Evolutionary conservation across 2,797 vertebrate species (phyloP).

Genomic region (Coregonus sp.): DNA sequence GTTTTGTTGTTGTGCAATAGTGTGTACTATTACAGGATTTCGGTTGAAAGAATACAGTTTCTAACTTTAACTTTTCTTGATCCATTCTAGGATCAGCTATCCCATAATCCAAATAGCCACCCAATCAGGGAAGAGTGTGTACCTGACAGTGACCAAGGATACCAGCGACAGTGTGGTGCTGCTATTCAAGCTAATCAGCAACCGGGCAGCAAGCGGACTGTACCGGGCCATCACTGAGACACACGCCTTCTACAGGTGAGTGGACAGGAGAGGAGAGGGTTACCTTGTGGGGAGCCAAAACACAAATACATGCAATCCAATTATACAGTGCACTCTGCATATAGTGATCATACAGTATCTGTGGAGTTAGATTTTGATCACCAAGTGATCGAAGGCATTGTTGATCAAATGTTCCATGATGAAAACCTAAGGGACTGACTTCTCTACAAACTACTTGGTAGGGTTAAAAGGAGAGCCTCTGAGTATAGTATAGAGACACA

Average conservation of each 20-base stretch:
- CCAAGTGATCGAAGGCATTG: neutral
- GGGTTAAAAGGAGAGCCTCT: neutral
- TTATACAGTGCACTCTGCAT: neutral
- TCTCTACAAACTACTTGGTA: neutral
- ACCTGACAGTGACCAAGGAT: conserved; percentile 93
- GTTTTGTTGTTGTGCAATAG: too few species aligned
- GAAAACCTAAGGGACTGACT: neutral
- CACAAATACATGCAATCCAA: neutral
- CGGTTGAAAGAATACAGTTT: neutral
- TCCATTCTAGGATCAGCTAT: conserved; percentile 84
- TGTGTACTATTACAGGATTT: neutral
- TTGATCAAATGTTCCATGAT: neutral
- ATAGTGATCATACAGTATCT: neutral
- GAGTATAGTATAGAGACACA: neutral
- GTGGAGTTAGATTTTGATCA: neutral
- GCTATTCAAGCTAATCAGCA: conserved; percentile 97
- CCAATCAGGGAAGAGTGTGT: conserved; percentile 96
- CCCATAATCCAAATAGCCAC: conserved; percentile 98
- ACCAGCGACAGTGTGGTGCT: conserved; percentile 90
- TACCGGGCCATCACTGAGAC: conserved; percentile 98
- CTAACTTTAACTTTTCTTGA: neutral
- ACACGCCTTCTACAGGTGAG: conserved; percentile 96
- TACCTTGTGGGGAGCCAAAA: neutral
- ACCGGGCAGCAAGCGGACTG: conserved; percentile 92
- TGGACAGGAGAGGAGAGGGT: neutral